A percentile compares a stretch with the other conserved stretches of the same genome.
phyloP scores from a whole-genome alignment of 2,113 vertebrate genomes.

The Daboia siamensis region DNA sequence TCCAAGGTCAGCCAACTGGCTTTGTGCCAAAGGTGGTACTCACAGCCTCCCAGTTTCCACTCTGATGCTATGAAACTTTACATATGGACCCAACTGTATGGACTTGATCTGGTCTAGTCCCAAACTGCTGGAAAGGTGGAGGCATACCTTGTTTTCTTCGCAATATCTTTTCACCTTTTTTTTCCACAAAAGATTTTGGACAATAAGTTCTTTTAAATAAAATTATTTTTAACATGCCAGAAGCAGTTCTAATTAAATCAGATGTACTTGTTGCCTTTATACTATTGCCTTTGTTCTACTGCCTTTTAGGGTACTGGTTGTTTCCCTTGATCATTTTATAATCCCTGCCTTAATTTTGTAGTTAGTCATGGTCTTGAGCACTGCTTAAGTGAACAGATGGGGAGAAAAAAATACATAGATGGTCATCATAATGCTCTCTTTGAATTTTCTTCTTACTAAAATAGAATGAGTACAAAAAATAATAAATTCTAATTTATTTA shows the following conservation, averaged over 20 bases:
- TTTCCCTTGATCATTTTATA: not conserved
- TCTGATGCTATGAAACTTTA: not conserved
- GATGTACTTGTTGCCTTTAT: not conserved
- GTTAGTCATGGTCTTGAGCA: not conserved
- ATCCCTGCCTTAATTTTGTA: not conserved
- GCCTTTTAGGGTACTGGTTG: not conserved
- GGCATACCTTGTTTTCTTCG: not conserved
- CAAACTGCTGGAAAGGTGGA: not conserved
- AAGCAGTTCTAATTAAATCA: not conserved
- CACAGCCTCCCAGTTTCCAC: not conserved
- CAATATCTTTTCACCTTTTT: not conserved
- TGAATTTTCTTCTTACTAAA: not conserved
- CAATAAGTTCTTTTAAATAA: not conserved
- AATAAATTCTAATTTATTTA: not conserved
- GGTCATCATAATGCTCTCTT: not conserved
- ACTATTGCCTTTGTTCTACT: not conserved
- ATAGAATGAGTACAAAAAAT: not conserved
- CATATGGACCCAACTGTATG: not conserved
- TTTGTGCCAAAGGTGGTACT: not conserved
- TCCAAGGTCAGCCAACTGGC: not conserved
- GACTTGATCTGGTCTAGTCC: not conserved
- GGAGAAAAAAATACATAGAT: not conserved
- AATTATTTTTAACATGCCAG: not conserved
- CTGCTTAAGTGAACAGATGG: not conserved
- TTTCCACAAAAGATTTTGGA: not conserved